These are phyloP conservation scores for Melanotaenia nigrans DNA, from an alignment of 2,797 vertebrate species.

Conservation along the genomic window DNA sequence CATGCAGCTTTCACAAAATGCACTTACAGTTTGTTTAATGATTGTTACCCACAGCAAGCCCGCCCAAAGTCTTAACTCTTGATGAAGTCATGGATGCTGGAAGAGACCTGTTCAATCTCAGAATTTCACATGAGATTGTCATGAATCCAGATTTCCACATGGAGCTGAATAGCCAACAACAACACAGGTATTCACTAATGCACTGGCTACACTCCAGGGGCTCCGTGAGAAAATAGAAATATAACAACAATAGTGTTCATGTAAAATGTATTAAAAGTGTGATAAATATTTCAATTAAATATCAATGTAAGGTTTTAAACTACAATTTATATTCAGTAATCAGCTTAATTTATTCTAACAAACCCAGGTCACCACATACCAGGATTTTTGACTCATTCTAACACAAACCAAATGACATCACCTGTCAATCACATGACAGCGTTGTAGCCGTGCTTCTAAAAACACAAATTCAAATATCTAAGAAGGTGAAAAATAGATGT, in stretches of 20 bases:
- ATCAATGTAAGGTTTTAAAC: too few species aligned
- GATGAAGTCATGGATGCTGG: conserved; percentile 91
- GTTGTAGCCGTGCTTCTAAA: too few species aligned
- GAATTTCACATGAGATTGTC: conserved; percentile 91
- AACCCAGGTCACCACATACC: too few species aligned
- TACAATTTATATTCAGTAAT: too few species aligned
- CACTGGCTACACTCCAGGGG: not conserved
- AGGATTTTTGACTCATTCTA: too few species aligned
- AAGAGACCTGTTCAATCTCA: conserved; percentile 88
- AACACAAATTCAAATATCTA: too few species aligned
- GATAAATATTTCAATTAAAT: too few species aligned
- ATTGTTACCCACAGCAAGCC: conserved; percentile 83
- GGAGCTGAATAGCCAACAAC: conserved; percentile 81
- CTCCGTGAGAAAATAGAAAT: not conserved
- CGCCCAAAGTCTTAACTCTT: conserved; percentile 87
- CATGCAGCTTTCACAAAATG: not conserved
- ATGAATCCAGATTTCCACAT: conserved; percentile 88
- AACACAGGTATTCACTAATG: conserved; percentile 84
- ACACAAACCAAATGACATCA: too few species aligned
- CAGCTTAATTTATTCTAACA: too few species aligned
- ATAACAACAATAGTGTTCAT: not conserved
- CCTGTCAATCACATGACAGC: too few species aligned
- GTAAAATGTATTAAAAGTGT: not conserved
- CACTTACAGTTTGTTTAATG: conserved; percentile 7
- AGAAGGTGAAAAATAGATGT: too few species aligned